Evolutionary conservation across 2,113 vertebrate genomes (phyloP).

Genomic region (Sapayoa aenigma): DNA sequence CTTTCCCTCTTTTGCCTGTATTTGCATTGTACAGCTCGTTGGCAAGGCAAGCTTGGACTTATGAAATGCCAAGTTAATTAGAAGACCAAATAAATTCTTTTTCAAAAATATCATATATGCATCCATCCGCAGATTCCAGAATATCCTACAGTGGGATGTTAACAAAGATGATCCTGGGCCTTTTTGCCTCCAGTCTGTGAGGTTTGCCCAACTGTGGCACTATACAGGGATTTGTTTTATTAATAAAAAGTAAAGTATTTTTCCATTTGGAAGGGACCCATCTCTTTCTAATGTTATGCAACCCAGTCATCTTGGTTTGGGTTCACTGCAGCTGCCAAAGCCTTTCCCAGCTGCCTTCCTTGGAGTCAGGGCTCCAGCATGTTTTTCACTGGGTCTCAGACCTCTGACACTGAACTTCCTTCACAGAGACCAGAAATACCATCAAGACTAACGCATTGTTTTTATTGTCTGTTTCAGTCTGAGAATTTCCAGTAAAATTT

Average conservation of each 20-base stretch:
- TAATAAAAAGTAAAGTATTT: neutral
- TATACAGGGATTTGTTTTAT: neutral
- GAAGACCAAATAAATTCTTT: neutral
- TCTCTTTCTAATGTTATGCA: constrained; percentile 11
- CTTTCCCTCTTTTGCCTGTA: neutral
- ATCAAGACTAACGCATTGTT: neutral
- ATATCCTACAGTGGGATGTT: neutral
- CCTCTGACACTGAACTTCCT: constrained; percentile 41
- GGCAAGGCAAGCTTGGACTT: neutral
- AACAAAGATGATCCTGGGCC: neutral
- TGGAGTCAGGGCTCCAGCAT: neutral
- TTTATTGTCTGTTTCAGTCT: neutral
- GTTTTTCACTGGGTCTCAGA: neutral
- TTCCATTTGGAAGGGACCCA: constrained; percentile 2
- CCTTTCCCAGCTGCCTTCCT: constrained; percentile 5
- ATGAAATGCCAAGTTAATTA: neutral
- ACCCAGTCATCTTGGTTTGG: neutral
- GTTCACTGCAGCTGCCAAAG: constrained; percentile 9
- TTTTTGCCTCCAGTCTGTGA: neutral
- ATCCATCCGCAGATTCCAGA: neutral
- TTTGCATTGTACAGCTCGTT: neutral
- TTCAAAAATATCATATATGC: neutral
- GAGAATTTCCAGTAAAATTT: constrained; percentile 26
- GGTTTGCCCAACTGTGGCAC: neutral
- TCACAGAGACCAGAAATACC: constrained; percentile 1